Evolutionary conservation across 2,888 invertebrate genomes (phyloP).

Genomic region (Ornithoptera priamus): DNA sequence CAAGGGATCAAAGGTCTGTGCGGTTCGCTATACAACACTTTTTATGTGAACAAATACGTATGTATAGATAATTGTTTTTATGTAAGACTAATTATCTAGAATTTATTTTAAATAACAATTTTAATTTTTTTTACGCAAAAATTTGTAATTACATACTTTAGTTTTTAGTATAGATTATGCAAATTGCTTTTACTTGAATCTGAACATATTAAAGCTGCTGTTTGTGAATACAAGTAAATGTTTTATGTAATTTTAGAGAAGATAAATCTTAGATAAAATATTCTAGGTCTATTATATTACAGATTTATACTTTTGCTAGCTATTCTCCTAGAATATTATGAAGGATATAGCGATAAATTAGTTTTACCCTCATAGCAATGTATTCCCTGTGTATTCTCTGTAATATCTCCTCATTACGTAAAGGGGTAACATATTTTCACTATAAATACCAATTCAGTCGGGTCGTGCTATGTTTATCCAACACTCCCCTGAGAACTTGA

Average conservation of each 20-base stretch:
- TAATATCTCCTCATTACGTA: constrained; percentile 18
- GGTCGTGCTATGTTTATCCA: constrained; percentile 17
- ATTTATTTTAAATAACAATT: no score
- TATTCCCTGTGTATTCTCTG: neutral
- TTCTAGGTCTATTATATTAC: neutral
- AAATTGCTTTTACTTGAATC: no score
- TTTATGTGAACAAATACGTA: constrained; percentile 6
- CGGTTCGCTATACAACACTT: constrained; percentile 12
- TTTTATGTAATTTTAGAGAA: neutral
- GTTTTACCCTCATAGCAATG: neutral
- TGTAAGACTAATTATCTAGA: neutral
- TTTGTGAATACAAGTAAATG: no score
- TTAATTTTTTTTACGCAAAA: no score
- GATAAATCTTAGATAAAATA: neutral
- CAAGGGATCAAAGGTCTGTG: constrained; percentile 25
- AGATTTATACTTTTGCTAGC: neutral
- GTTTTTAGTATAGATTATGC: no score
- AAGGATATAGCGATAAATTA: constrained; percentile 3
- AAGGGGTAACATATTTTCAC: constrained; percentile 16
- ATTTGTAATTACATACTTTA: no score
- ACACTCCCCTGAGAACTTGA: constrained; percentile 28
- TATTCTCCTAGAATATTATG: neutral
- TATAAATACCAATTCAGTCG: constrained; percentile 25
- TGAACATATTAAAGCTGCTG: no score
- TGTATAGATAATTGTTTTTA: neutral